These are phyloP conservation scores for Coregonus sp. DNA, from an alignment of 2,797 vertebrate species.

Conservation along the genomic window DNA sequence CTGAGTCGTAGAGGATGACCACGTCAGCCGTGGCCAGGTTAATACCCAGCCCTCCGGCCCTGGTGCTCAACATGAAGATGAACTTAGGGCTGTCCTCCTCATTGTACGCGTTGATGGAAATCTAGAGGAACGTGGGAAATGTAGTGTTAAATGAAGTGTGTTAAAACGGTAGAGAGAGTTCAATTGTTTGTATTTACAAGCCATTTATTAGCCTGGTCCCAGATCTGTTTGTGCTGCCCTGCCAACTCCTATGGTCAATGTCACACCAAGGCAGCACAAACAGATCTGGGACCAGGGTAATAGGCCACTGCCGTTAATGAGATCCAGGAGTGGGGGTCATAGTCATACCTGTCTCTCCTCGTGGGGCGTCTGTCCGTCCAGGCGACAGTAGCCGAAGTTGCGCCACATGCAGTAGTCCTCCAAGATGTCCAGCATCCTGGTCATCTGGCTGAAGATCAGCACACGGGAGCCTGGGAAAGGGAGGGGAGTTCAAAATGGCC, in stretches of 20 bases:
- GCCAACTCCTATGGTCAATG: too few species aligned
- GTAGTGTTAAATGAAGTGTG: neutral
- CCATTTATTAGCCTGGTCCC: neutral
- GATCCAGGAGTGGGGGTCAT: neutral
- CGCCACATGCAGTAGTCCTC: conserved; percentile 99
- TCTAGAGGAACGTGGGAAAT: conserved; percentile 66
- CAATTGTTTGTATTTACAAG: neutral
- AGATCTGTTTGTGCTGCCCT: too few species aligned
- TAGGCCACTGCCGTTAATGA: too few species aligned
- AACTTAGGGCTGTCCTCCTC: conserved; percentile 94
- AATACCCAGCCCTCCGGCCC: conserved; percentile 96
- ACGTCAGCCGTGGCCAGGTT: conserved; percentile 98
- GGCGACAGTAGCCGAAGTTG: conserved; percentile 91
- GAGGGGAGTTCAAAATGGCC: neutral
- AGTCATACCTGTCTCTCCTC: conserved; percentile 91
- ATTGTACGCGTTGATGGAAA: conserved; percentile 94
- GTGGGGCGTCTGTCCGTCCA: conserved; percentile 97
- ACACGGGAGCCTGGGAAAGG: conserved; percentile 85
- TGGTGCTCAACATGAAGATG: conserved; percentile 97
- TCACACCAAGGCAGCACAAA: neutral
- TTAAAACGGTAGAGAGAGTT: neutral
- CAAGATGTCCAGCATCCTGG: conserved; percentile 95
- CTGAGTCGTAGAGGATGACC: conserved; percentile 97
- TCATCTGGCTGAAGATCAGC: conserved; percentile 99
- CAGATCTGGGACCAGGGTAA: neutral